Evolutionary conservation across 2,113 vertebrate genomes (phyloP), one percentile per base, ranked within the genome.

Genomic region (Ctenomys sociabilis): DNA sequence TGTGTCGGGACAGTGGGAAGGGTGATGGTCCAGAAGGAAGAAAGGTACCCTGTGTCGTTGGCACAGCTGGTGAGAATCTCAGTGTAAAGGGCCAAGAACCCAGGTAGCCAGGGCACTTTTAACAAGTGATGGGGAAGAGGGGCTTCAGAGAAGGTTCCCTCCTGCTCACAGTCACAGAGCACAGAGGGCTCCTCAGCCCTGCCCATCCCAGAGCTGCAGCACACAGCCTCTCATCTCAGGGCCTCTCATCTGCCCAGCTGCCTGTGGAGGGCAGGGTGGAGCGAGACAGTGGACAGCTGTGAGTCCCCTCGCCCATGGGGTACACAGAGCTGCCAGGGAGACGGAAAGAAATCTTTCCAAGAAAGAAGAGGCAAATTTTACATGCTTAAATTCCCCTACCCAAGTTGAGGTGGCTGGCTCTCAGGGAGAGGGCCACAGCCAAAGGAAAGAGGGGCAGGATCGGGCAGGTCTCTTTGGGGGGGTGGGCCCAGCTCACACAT

Each of bases 361-460:
- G n/a, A n/a, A n/a, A n/a, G n/a, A n/a, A n/a, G n/a, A 43, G 40
- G 86, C 11, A 14, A 43, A 80, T 10, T 43, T 49, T 83, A 52
- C n/a, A 70, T 30, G 49, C 45, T 90, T 59, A 28, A 45, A 84
- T 52, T 57, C 57, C 75, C 54, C 78, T 28, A 24, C 19, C 13
- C 54, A 91, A 87, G 61, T 59, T 63, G n/a, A 77, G 68, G 84
- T 12, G 24, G 77, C 63, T 12, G 24, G 77, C 63, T 91, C 28
- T 59, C 32, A 7, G 78, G 59, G 54, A 96, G 72, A 61, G 81
- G 94, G 70, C 93, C 54, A 0, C 66, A 86, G 88, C 83, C 37
- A 54, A 35, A 26, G 88, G 88, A 59, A 70, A 61, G 88, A 54
- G 77, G 78, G 93, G 93, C 40, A 87, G 63, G n/a, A 75, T 40